phyloP scores from a whole-genome alignment of 2,797 vertebrate species.

The Yasuhikotakia modesta region DNA sequence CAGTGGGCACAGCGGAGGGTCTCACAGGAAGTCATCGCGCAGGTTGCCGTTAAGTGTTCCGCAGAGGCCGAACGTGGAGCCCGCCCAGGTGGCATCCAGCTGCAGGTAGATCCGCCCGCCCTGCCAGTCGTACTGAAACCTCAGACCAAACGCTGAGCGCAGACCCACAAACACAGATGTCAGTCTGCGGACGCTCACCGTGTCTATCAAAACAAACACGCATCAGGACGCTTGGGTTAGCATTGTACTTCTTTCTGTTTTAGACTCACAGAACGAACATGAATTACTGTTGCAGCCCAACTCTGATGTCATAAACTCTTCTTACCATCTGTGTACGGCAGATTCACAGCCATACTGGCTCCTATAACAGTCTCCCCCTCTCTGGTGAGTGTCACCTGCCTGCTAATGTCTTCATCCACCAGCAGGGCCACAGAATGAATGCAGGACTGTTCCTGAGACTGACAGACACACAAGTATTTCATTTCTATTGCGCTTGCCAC shows the following conservation, averaged over 20 bases:
- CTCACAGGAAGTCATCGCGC: slow-evolving; percentile 98
- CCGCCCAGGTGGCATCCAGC: slow-evolving; percentile 85
- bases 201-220: slow-evolving; percentile 69
- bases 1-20: slow-evolving; percentile 37
- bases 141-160: slow-evolving; percentile 87
- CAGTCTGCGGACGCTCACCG: slow-evolving; percentile 84
- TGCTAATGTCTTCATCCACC: slow-evolving; percentile 89
- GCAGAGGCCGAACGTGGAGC: slow-evolving; percentile 90
- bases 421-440: slow-evolving; percentile 91
- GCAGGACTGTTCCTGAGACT: slow-evolving; percentile 88
- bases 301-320: background rate
- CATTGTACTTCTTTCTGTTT: too few species aligned
- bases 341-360: slow-evolving; percentile 79
- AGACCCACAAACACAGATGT: slow-evolving; percentile 91
- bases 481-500: too few species aligned
- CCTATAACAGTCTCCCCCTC: slow-evolving; percentile 88
- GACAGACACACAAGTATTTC: too few species aligned
- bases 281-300: background rate
- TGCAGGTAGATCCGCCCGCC: slow-evolving; percentile 92
- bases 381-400: slow-evolving; percentile 89
- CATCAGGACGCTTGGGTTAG: too few species aligned
- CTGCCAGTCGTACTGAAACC: slow-evolving; percentile 84
- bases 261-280: background rate
- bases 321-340: slow-evolving; percentile 84
- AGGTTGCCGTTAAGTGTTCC: slow-evolving; percentile 97